Conservation (phyloP, 2,797 vertebrate genomes). For the Thalassophryne amazonica region DNA sequence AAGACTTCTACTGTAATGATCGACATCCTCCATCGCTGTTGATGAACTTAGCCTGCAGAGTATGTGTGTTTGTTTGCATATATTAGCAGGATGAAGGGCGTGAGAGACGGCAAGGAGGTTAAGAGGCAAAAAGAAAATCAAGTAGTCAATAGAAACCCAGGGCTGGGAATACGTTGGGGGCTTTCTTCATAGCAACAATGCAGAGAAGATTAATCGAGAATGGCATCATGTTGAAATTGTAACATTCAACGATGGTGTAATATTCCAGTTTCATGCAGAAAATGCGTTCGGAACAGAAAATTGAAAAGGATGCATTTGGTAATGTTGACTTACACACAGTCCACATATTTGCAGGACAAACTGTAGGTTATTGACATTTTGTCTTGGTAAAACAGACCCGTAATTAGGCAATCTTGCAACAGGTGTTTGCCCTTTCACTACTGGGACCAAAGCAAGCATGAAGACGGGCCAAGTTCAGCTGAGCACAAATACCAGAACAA, state of each 20-base stretch:
- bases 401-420: conserved; percentile 47
- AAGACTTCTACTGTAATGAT: background rate
- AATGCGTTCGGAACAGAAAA: conserved; percentile 12
- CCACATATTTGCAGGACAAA: background rate
- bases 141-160: conserved; percentile 32
- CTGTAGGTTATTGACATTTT: conserved; percentile 37
- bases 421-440: conserved; percentile 47
- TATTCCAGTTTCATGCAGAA: background rate
- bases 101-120: background rate
- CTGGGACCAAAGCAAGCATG: conserved; percentile 32
- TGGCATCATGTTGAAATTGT: conserved; percentile 12
- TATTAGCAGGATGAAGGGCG: too few species aligned
- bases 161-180: conserved; percentile 26
- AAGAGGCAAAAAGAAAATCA: background rate
- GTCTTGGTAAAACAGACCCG: conserved; percentile 43
- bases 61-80: background rate
- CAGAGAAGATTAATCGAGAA: conserved; percentile 10
- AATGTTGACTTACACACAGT: background rate
- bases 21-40: background rate
- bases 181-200: conserved; percentile 7
- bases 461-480: conserved; percentile 41
- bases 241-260: conserved; percentile 14
- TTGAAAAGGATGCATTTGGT: conserved; percentile 10
- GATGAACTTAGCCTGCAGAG: background rate
- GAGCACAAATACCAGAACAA: conserved; percentile 50